Evolutionary conservation across 2,797 vertebrate species (phyloP).

Genomic region (Ciconia nigra): DNA sequence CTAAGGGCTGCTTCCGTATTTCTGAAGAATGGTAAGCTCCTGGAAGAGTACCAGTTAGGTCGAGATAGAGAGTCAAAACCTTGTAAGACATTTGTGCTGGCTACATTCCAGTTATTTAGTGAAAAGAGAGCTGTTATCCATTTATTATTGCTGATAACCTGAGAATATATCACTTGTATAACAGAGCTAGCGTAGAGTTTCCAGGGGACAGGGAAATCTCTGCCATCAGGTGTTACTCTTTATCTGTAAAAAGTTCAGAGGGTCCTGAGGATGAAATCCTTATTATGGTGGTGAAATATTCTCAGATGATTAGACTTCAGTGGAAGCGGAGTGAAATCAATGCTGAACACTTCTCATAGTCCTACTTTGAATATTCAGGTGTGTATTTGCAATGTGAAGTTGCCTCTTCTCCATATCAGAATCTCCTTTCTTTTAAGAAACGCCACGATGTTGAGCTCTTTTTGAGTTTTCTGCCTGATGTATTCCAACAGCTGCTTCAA

Average conservation of each 20-base stretch:
- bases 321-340: background rate
- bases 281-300: background rate
- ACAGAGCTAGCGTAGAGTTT: background rate
- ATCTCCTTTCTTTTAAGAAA: background rate
- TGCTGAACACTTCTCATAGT: background rate
- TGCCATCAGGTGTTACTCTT: background rate
- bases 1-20: background rate
- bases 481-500: background rate
- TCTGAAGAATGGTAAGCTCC: background rate
- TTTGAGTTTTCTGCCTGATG: background rate
- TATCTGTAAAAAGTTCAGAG: background rate
- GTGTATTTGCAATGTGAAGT: background rate
- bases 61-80: background rate
- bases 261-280: background rate
- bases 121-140: background rate
- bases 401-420: background rate
- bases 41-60: background rate
- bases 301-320: background rate
- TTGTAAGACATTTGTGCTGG: background rate
- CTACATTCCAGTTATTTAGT: background rate
- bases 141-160: background rate
- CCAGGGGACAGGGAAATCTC: background rate
- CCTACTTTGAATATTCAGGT: background rate
- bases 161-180: background rate
- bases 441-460: background rate